These are phyloP conservation scores for Bombus affinis DNA, from an alignment of 1,140 invertebrate genomes.

Conservation along the genomic window DNA sequence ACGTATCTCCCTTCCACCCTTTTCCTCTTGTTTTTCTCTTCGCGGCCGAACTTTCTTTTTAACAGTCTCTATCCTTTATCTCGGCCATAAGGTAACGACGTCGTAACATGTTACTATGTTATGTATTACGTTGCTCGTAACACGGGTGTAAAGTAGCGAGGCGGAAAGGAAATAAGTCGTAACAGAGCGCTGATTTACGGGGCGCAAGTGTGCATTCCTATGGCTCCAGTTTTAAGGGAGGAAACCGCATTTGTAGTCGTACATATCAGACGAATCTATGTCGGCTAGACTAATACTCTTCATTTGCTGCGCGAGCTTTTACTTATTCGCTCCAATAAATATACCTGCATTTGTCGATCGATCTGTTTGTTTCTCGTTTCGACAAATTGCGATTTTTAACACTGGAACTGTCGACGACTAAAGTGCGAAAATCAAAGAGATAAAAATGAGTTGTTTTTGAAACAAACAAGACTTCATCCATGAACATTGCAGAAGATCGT, in stretches of 20 bases:
- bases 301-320: no score
- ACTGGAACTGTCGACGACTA: no score
- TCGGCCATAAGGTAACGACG: constrained; percentile 32
- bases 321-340: no score
- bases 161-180: constrained; percentile 55
- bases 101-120: constrained; percentile 61
- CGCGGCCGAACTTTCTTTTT: constrained; percentile 35
- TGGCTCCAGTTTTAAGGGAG: constrained; percentile 47
- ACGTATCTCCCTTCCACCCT: background rate
- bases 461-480: no score
- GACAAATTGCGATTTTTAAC: no score
- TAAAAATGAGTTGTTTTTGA: no score
- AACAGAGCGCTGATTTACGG: constrained; percentile 56
- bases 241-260: constrained; percentile 4
- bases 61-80: constrained; percentile 35
- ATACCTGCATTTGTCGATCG: no score
- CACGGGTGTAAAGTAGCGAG: constrained; percentile 18
- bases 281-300: no score
- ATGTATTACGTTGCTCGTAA: constrained; percentile 57
- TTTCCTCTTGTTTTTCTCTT: background rate
- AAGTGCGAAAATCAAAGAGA: no score
- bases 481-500: no score
- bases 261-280: constrained; percentile 15
- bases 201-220: constrained; percentile 41
- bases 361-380: no score